Percentiles rank a stretch among this genome's conserved stretches.
Evolutionary conservation across 2,113 vertebrate species (phyloP).

Genomic region (Prietella phreatophila): DNA sequence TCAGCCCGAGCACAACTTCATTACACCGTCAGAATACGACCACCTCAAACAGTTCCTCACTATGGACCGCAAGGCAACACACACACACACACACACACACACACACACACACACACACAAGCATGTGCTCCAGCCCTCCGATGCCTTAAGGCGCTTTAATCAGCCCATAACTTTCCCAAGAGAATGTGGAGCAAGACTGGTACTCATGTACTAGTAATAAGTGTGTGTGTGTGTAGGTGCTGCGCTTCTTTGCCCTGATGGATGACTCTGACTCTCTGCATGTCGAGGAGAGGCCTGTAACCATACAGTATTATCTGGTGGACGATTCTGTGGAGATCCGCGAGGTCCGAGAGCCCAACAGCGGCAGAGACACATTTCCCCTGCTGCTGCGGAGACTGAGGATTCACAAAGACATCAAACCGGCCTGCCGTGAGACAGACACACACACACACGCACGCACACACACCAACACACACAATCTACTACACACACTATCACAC

Average conservation of each 20-base stretch:
- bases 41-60: constrained; percentile 79
- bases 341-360: constrained; percentile 80
- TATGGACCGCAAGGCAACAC: constrained; percentile 84
- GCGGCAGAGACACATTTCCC: constrained; percentile 83
- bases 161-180: not conserved
- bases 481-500: not conserved
- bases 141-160: not conserved
- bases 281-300: constrained; percentile 71
- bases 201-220: not conserved
- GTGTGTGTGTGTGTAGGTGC: constrained; percentile 76
- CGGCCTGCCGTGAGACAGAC: constrained; percentile 53
- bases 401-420: constrained; percentile 77
- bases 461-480: constrained; percentile 1
- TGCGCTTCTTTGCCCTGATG: constrained; percentile 87
- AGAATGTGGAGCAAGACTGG: not conserved
- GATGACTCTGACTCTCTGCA: constrained; percentile 73
- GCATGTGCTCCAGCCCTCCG: not conserved
- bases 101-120: not conserved
- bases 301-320: constrained; percentile 86
- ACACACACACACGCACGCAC: not conserved
- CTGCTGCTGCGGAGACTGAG: constrained; percentile 80
- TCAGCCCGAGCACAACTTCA: constrained; percentile 56
- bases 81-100: constrained; percentile 14
- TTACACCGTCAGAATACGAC: constrained; percentile 72
- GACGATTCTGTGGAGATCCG: constrained; percentile 88